phyloP scores from a whole-genome alignment of 2,888 invertebrate genomes.

The Pycnomerus fuliginosus region DNA sequence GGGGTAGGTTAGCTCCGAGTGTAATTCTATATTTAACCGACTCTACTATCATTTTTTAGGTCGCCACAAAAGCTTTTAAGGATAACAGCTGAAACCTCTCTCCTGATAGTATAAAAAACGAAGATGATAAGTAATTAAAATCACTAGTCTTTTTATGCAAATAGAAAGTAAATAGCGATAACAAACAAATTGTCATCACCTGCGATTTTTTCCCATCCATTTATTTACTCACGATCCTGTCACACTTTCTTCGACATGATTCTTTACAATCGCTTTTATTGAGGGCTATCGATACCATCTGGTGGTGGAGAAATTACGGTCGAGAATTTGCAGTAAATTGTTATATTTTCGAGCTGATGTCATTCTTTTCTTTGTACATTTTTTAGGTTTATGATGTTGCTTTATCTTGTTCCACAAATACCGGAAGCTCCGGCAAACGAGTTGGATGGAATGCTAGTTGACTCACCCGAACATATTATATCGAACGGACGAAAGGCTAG shows the following conservation, averaged over 20 bases:
- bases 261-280: too few species aligned
- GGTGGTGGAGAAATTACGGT: too few species aligned
- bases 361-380: conserved; percentile 3
- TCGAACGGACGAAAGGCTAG: not conserved
- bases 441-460: conserved; percentile 7
- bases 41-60: too few species aligned
- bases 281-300: too few species aligned
- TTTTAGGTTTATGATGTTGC: conserved; percentile 6
- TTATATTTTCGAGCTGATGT: conserved; percentile 1
- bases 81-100: too few species aligned
- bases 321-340: not conserved
- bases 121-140: too few species aligned
- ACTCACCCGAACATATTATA: conserved; percentile 9
- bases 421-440: conserved; percentile 5
- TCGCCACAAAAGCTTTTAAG: too few species aligned
- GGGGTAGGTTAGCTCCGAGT: too few species aligned
- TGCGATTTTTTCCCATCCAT: not conserved
- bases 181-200: not conserved
- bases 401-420: conserved; percentile 12
- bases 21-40: too few species aligned
- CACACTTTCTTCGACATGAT: conserved; percentile 15
- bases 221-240: conserved; percentile 1
- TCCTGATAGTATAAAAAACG: too few species aligned
- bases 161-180: too few species aligned
- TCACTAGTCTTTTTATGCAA: too few species aligned